Percentiles rank a stretch among this genome's conserved stretches.
Evolutionary conservation across 2,888 invertebrate species (phyloP).

Genomic region (Chrysolina americana): DNA sequence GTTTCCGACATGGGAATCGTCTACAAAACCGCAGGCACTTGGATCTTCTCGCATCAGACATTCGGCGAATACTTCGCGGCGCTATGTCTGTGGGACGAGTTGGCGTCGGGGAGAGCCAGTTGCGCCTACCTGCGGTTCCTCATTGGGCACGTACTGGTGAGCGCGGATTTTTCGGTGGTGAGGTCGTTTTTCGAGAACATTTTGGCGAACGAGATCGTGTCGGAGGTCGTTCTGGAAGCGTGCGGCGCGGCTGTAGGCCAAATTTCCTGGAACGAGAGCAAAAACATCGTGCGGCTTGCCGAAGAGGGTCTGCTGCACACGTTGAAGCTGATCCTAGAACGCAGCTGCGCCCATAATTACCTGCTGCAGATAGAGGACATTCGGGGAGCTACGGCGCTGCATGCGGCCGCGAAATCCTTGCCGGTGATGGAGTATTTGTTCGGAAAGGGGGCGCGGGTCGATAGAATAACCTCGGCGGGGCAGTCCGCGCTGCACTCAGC

Average conservation of each 20-base stretch:
- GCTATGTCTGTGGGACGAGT: constrained; percentile 1
- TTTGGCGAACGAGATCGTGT: constrained; percentile 1
- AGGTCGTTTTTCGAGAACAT: constrained; percentile 15
- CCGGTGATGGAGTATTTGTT: background rate
- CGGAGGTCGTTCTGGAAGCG: background rate
- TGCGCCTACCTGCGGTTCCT: constrained; percentile 5
- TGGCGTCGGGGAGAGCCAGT: background rate
- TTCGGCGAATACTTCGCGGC: constrained; percentile 19
- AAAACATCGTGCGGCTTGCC: constrained; percentile 15
- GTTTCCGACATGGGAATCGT: constrained; percentile 3
- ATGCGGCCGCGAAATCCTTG: background rate
- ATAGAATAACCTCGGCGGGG: background rate
- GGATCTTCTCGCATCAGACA: constrained; percentile 2
- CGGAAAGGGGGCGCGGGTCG: background rate
- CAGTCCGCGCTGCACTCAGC: constrained; percentile 10
- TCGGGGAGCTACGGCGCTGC: background rate
- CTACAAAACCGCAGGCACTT: background rate
- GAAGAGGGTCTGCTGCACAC: constrained; percentile 30
- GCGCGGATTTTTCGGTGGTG: background rate
- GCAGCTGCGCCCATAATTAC: background rate
- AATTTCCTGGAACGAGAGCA: constrained; percentile 8
- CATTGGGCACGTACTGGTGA: background rate
- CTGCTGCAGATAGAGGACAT: constrained; percentile 26
- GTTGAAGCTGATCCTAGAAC: constrained; percentile 25
- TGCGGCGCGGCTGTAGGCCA: background rate